These are phyloP conservation scores for Vulpes vulpes DNA, from an alignment of 2,113 vertebrate genomes.

Conservation along the genomic window DNA sequence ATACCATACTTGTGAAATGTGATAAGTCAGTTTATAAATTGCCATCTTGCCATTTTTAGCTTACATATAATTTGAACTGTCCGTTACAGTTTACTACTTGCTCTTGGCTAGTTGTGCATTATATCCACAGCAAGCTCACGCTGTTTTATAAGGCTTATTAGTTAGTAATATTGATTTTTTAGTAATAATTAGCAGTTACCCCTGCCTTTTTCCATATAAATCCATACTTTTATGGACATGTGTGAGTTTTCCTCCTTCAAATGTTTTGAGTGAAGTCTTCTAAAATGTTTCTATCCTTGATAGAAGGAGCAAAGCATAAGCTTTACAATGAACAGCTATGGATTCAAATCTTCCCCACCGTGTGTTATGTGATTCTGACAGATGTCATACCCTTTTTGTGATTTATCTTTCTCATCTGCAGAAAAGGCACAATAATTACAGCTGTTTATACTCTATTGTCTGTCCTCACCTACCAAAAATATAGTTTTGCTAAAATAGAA, in stretches of 20 bases:
- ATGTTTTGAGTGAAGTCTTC: constrained; percentile 25
- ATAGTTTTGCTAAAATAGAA: constrained; percentile 12
- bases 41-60: constrained; percentile 12
- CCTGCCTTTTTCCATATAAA: neutral
- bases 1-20: neutral
- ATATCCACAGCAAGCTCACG: neutral
- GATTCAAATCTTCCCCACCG: neutral
- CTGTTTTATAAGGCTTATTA: neutral
- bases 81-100: constrained; percentile 2
- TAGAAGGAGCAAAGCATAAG: neutral
- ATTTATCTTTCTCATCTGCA: neutral
- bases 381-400: neutral
- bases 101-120: constrained; percentile 39
- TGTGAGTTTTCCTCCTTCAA: neutral
- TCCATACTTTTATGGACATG: neutral
- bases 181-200: neutral
- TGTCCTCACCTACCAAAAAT: neutral
- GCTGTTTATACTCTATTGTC: constrained; percentile 12
- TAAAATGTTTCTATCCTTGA: neutral
- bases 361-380: neutral
- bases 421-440: neutral
- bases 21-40: constrained; percentile 33
- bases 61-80: neutral
- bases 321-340: neutral
- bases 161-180: neutral